phyloP scores from a whole-genome alignment of 2,113 vertebrate species.

The Pelmatolapia mariae region DNA sequence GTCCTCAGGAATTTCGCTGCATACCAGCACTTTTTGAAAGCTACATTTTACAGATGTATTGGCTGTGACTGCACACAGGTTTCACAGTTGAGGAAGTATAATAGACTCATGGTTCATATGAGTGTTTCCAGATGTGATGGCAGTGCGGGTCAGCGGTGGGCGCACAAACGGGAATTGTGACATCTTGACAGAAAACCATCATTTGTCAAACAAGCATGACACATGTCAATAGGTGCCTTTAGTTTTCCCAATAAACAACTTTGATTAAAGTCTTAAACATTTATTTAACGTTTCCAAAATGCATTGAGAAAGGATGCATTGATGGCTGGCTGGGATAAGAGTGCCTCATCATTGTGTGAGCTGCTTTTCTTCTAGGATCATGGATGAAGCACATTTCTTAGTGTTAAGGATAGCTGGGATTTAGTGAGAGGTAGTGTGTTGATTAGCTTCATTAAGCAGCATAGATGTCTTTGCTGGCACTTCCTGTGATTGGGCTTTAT shows the following conservation, averaged over 20 bases:
- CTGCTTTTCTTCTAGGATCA: not conserved
- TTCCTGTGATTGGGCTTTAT: not conserved
- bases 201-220: slow-evolving; percentile 12
- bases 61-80: slow-evolving; percentile 15
- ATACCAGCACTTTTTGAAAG: slow-evolving; percentile 35
- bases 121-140: slow-evolving; percentile 69
- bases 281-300: not conserved
- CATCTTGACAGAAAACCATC: slow-evolving; percentile 30
- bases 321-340: not conserved
- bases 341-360: not conserved
- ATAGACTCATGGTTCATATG: slow-evolving; percentile 36
- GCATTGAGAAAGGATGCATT: not conserved
- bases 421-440: not conserved
- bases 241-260: not conserved
- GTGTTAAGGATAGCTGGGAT: not conserved
- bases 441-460: not conserved
- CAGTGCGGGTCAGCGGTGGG: not conserved
- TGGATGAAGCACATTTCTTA: not conserved
- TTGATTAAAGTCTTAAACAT: not conserved
- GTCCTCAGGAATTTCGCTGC: slow-evolving; percentile 21
- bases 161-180: slow-evolving; percentile 28
- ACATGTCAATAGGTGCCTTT: not conserved
- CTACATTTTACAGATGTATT: slow-evolving; percentile 57
- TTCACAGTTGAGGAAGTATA: slow-evolving; percentile 51
- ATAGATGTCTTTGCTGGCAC: not conserved